Evolutionary conservation across 1,140 invertebrate species (phyloP).

Genomic region (Sogatella furcifera): DNA sequence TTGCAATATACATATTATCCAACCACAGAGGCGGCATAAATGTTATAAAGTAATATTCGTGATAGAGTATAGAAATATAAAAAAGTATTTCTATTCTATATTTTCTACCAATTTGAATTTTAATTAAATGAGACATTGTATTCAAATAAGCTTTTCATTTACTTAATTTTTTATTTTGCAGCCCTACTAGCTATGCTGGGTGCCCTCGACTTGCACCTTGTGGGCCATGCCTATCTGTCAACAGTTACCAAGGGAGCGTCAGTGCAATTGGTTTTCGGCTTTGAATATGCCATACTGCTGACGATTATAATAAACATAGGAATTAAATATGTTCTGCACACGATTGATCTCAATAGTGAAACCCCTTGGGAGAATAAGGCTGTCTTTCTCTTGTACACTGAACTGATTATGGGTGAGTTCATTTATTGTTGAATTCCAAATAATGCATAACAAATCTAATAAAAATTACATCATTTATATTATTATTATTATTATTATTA

Average conservation of each 20-base stretch:
- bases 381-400: constrained; percentile 92
- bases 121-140: too few species aligned
- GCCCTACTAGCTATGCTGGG: constrained; percentile 69
- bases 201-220: constrained; percentile 76
- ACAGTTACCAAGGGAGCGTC: constrained; percentile 92
- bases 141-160: too few species aligned
- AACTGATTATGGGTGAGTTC: constrained; percentile 83
- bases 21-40: too few species aligned
- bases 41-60: too few species aligned
- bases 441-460: too few species aligned
- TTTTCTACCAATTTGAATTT: too few species aligned
- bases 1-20: too few species aligned
- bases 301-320: constrained; percentile 89
- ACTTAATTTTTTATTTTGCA: constrained; percentile 27
- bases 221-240: constrained; percentile 88
- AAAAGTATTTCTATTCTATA: too few species aligned
- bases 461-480: too few species aligned
- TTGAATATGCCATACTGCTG: constrained; percentile 96
- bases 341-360: constrained; percentile 87
- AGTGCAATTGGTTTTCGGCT: constrained; percentile 97
- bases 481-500: too few species aligned
- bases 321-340: constrained; percentile 92
- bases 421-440: too few species aligned
- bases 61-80: too few species aligned
- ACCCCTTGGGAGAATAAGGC: constrained; percentile 99